Conservation (phyloP, 2,888 invertebrate species). For the Chloroclysta siterata region DNA sequence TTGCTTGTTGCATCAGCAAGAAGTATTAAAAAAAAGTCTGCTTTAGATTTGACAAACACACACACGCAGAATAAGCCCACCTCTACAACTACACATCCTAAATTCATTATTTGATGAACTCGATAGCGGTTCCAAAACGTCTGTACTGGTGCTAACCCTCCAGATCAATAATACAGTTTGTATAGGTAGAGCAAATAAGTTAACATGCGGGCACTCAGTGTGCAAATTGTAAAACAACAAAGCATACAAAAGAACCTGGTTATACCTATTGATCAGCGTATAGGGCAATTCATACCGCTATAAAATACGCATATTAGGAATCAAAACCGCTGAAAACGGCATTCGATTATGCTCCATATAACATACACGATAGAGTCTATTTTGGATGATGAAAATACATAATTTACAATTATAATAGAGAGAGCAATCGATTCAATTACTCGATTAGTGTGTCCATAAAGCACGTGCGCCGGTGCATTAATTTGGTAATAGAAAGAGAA, state of each 20-base stretch:
- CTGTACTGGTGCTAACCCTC: neutral
- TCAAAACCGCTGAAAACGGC: slow-evolving; percentile 35
- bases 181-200: slow-evolving; percentile 47
- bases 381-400: slow-evolving; percentile 29
- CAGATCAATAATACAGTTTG: slow-evolving; percentile 38
- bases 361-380: slow-evolving; percentile 43
- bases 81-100: neutral
- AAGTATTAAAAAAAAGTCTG: too few species aligned
- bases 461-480: slow-evolving; percentile 68
- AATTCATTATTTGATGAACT: neutral
- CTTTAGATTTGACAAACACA: too few species aligned
- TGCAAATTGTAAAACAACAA: slow-evolving; percentile 63
- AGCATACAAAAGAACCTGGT: slow-evolving; percentile 49
- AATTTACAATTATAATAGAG: slow-evolving; percentile 58
- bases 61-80: too few species aligned
- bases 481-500: slow-evolving; percentile 70
- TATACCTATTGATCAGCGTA: slow-evolving; percentile 55
- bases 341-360: slow-evolving; percentile 41
- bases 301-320: slow-evolving; percentile 67
- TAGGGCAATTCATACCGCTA: slow-evolving; percentile 68
- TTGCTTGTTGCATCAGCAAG: too few species aligned
- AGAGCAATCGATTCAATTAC: slow-evolving; percentile 73
- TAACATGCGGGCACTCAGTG: slow-evolving; percentile 60
- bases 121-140: neutral
- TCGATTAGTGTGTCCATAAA: slow-evolving; percentile 50